Evolutionary conservation across 2,797 vertebrate species (phyloP).

Genomic region (Salarias fasciatus): DNA sequence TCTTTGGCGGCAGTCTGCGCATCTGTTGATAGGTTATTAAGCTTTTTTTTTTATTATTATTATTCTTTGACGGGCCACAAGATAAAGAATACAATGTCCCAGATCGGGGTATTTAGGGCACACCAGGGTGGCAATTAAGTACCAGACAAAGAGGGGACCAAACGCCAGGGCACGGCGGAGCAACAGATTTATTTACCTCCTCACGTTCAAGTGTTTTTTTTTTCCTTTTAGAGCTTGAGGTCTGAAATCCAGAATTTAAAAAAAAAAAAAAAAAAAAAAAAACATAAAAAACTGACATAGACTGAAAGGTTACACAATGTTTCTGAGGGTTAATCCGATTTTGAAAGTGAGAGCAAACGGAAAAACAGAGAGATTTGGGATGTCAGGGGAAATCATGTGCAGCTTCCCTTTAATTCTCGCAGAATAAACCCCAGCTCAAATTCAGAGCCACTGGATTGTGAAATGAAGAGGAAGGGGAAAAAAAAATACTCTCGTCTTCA

Average conservation of each 20-base stretch:
- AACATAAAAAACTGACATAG: neutral
- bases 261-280: neutral
- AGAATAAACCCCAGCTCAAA: slow-evolving; percentile 12
- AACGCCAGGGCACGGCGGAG: slow-evolving; percentile 1
- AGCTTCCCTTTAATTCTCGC: slow-evolving; percentile 29
- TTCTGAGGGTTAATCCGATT: slow-evolving; percentile 24
- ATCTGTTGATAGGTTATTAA: slow-evolving; percentile 71
- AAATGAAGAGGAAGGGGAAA: slow-evolving; percentile 28
- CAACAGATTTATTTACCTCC: slow-evolving; percentile 34
- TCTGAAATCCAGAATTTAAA: neutral
- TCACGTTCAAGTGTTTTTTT: neutral
- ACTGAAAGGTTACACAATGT: slow-evolving; percentile 2
- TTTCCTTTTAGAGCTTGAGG: neutral
- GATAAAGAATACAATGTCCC: slow-evolving; percentile 58
- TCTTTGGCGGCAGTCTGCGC: slow-evolving; percentile 54
- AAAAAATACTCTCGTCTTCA: slow-evolving; percentile 16
- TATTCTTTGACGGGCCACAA: slow-evolving; percentile 47
- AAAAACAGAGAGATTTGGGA: slow-evolving; percentile 11
- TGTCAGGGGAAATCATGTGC: slow-evolving; percentile 42
- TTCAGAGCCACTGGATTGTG: slow-evolving; percentile 32
- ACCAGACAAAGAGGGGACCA: slow-evolving; percentile 31
- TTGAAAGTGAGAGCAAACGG: slow-evolving; percentile 39
- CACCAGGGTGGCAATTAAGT: slow-evolving; percentile 61
- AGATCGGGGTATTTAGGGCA: slow-evolving; percentile 71
- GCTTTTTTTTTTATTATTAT: slow-evolving; percentile 31